Evolutionary conservation across 2,113 vertebrate species (phyloP).

Genomic region (Symphodus melops): DNA sequence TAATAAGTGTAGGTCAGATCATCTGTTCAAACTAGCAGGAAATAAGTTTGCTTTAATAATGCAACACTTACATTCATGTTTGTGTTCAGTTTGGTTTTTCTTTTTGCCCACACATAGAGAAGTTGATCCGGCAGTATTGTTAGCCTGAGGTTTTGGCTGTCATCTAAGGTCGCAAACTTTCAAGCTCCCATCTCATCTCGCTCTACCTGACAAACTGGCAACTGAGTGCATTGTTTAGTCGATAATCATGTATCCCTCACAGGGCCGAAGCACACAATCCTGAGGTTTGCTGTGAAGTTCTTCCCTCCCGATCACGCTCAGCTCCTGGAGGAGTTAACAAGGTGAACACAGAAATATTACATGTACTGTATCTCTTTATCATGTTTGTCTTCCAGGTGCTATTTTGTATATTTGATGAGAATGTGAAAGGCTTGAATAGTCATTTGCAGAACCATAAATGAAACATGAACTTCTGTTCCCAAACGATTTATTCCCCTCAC

Average conservation of each 20-base stretch:
- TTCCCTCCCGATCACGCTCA: conserved; percentile 96
- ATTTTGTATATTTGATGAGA: conserved; percentile 10
- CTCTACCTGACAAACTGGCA: not conserved
- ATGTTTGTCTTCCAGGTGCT: not conserved
- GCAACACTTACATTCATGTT: too few species aligned
- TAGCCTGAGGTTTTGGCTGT: not conserved
- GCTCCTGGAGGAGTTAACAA: conserved; percentile 96
- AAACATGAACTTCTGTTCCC: conserved; percentile 29
- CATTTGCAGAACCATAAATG: conserved; percentile 36
- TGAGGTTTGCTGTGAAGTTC: conserved; percentile 98
- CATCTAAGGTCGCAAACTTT: not conserved
- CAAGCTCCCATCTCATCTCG: not conserved
- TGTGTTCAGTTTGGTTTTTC: not conserved
- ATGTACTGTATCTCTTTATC: not conserved
- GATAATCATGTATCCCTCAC: not conserved
- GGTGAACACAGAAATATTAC: conserved; percentile 83
- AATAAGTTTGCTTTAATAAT: not conserved
- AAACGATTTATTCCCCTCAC: conserved; percentile 44
- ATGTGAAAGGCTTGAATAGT: not conserved
- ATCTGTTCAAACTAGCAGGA: not conserved
- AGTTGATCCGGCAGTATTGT: not conserved
- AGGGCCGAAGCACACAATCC: conserved; percentile 93
- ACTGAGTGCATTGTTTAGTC: not conserved
- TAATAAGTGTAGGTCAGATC: too few species aligned
- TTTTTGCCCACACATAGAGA: not conserved